Percentiles rank a stretch among this genome's conserved stretches.
Evolutionary conservation across 2,888 invertebrate genomes (phyloP).

Genomic region (Emmelina monodactyla): DNA sequence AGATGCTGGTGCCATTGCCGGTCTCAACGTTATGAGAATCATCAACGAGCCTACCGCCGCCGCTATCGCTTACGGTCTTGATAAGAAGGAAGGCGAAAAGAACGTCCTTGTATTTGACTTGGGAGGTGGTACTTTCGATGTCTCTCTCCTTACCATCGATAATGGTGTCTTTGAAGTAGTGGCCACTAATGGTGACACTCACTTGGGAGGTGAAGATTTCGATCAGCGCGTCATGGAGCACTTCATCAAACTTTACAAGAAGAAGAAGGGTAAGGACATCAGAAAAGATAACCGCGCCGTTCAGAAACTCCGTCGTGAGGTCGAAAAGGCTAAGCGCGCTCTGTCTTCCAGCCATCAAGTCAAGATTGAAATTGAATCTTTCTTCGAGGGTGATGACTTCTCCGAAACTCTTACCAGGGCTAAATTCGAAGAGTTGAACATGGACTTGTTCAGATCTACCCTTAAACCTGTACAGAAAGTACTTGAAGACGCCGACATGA

Average conservation of each 20-base stretch:
- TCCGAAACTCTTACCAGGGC: slow-evolving; percentile 97
- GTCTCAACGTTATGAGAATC: slow-evolving; percentile 91
- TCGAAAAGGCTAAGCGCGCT: slow-evolving; percentile 96
- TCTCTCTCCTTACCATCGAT: slow-evolving; percentile 96
- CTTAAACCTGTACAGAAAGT: slow-evolving; percentile 95
- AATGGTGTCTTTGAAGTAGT: slow-evolving; percentile 97
- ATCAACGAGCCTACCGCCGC: slow-evolving; percentile 99
- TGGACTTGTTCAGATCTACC: slow-evolving; percentile 90
- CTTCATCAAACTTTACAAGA: slow-evolving; percentile 98
- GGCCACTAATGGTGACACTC: slow-evolving; percentile 94
- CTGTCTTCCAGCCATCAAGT: slow-evolving; percentile 95
- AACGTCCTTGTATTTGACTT: slow-evolving; percentile 98
- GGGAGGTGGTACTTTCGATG: slow-evolving; percentile 99
- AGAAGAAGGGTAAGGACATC: slow-evolving; percentile 98
- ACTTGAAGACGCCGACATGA: slow-evolving; percentile 98
- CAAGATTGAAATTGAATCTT: slow-evolving; percentile 97
- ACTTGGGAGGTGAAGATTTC: slow-evolving; percentile 99
- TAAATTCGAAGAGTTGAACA: slow-evolving; percentile 98
- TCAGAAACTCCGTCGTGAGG: slow-evolving; percentile 95
- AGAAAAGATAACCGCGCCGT: slow-evolving; percentile 94
- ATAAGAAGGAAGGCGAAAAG: slow-evolving; percentile 97
- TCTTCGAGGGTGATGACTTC: slow-evolving; percentile 98
- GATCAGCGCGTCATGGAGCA: slow-evolving; percentile 99
- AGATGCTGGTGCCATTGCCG: slow-evolving; percentile 96
- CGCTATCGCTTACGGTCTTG: slow-evolving; percentile 95